Conservation (phyloP, 2,797 vertebrate genomes). For the Sciurus carolinensis region DNA sequence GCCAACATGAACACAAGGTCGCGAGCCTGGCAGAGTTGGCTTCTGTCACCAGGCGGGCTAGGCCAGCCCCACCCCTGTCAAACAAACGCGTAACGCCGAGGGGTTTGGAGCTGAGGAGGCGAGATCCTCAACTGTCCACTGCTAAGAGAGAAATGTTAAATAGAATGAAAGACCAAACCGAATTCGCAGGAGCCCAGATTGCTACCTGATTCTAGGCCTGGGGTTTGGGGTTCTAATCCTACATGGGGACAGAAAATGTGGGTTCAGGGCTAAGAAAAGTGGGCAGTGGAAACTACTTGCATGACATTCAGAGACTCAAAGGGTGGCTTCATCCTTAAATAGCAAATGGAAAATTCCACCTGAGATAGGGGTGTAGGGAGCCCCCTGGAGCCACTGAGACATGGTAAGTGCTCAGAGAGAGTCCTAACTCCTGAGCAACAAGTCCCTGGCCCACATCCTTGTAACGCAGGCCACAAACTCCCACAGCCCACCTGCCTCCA, state of each 20-base stretch:
- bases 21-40: neutral
- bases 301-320: neutral
- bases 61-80: neutral
- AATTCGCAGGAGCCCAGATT: neutral
- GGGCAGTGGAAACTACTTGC: neutral
- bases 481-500: no score
- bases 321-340: neutral
- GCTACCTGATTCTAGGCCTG: neutral
- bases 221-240: neutral
- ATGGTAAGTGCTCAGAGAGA: no score
- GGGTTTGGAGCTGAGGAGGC: neutral
- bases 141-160: neutral
- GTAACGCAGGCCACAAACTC: no score
- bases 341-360: neutral
- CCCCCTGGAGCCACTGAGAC: no score
- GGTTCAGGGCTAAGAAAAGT: neutral
- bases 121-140: neutral
- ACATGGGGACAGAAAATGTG: neutral
- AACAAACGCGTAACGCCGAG: neutral
- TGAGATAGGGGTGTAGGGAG: no score
- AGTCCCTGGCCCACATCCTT: no score
- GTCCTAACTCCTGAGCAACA: no score
- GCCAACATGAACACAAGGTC: neutral
- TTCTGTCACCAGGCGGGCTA: neutral
- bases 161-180: neutral